Conservation (phyloP, 2,888 invertebrate species). For the Eubasilissa splendida region DNA sequence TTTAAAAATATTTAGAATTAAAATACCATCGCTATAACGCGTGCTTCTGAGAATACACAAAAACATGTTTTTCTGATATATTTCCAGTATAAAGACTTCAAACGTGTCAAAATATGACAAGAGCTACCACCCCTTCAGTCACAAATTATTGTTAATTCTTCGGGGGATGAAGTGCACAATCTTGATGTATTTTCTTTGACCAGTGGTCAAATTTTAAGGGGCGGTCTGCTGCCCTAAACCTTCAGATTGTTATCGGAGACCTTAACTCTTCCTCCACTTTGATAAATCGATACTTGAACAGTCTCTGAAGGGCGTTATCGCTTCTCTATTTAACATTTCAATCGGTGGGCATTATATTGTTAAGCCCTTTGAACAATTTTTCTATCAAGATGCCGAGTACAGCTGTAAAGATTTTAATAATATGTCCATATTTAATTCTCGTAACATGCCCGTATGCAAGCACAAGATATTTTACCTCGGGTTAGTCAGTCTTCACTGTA, state of each 20-base stretch:
- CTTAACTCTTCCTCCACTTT: background rate
- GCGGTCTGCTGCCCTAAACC: conserved; percentile 33
- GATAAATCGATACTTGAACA: background rate
- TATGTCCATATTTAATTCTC: too few species aligned
- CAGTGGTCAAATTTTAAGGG: conserved; percentile 40
- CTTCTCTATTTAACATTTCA: background rate
- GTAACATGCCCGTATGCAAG: too few species aligned
- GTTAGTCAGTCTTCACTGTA: too few species aligned
- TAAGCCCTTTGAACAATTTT: background rate
- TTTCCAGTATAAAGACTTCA: conserved; percentile 3
- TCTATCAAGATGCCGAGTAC: background rate
- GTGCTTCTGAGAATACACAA: conserved; percentile 9
- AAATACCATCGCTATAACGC: background rate
- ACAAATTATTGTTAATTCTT: conserved; percentile 5
- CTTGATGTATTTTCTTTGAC: conserved; percentile 30
- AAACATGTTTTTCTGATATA: conserved; percentile 6
- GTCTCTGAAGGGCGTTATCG: background rate
- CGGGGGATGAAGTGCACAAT: background rate
- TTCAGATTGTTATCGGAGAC: conserved; percentile 47
- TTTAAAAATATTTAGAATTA: too few species aligned
- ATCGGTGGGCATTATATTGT: background rate
- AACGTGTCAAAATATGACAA: conserved; percentile 27
- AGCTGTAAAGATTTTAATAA: too few species aligned
- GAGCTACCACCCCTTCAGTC: conserved; percentile 24
- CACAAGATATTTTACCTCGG: too few species aligned